Evolutionary conservation across 2,113 vertebrate genomes (phyloP).

Genomic region (Myrmophylax atrothorax): DNA sequence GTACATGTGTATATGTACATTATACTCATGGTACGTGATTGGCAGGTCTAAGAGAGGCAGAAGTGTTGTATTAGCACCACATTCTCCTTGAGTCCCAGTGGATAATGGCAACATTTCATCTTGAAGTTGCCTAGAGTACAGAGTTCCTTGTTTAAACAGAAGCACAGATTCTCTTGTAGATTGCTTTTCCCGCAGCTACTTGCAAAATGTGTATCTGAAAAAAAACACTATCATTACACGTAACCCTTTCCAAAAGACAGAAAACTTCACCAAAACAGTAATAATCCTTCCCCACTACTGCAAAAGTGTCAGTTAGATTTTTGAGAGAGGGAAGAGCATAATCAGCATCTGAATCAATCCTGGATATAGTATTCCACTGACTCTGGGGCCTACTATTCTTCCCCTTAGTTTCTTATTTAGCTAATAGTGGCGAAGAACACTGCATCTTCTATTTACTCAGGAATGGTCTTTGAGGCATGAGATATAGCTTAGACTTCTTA

Average conservation of each 20-base stretch:
- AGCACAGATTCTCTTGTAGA: background rate
- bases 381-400: background rate
- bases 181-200: background rate
- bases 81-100: background rate
- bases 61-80: background rate
- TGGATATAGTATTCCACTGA: background rate
- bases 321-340: background rate
- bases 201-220: background rate
- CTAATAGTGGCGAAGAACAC: background rate
- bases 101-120: background rate
- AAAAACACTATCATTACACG: background rate
- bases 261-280: background rate
- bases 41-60: background rate
- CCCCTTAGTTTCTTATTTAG: background rate
- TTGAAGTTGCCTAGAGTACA: background rate
- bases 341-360: background rate
- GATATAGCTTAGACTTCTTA: background rate
- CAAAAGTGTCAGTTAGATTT: background rate
- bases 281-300: background rate
- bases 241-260: background rate
- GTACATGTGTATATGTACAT: fast-evolving
- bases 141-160: background rate
- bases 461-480: background rate
- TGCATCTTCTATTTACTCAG: background rate
- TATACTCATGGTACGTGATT: fast-evolving